These are phyloP conservation scores for Choloepus didactylus DNA, from an alignment of 2,797 vertebrate genomes.

Conservation along the genomic window DNA sequence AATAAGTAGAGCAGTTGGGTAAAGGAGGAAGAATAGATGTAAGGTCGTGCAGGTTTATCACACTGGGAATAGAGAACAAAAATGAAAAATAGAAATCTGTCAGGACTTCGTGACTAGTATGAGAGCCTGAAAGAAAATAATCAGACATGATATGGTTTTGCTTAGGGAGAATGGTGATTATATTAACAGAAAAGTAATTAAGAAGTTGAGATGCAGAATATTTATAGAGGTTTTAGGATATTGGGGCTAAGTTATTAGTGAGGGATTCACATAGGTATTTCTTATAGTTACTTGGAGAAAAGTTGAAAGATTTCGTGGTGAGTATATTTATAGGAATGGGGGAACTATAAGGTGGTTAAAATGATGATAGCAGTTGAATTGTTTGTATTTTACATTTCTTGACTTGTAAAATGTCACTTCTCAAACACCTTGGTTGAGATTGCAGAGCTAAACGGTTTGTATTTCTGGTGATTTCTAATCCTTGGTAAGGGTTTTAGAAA, in stretches of 20 bases:
- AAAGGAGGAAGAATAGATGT: background rate
- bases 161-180: background rate
- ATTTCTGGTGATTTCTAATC: background rate
- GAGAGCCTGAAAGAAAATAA: background rate
- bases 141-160: background rate
- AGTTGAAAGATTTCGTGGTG: background rate
- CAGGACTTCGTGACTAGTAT: background rate
- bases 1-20: background rate
- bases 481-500: background rate
- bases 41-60: background rate
- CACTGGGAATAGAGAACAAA: background rate
- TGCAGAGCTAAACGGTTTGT: background rate
- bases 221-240: background rate
- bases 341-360: background rate
- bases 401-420: background rate
- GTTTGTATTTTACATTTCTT: background rate
- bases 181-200: slow-evolving; percentile 28
- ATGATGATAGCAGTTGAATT: background rate
- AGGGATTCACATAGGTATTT: background rate
- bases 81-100: background rate
- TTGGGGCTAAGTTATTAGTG: background rate
- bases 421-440: slow-evolving; percentile 27
- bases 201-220: background rate
- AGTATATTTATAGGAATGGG: background rate
- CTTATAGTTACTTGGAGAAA: slow-evolving; percentile 18